These are phyloP conservation scores for Geotrupes spiniger DNA, from an alignment of 2,888 invertebrate species.

Conservation along the genomic window DNA sequence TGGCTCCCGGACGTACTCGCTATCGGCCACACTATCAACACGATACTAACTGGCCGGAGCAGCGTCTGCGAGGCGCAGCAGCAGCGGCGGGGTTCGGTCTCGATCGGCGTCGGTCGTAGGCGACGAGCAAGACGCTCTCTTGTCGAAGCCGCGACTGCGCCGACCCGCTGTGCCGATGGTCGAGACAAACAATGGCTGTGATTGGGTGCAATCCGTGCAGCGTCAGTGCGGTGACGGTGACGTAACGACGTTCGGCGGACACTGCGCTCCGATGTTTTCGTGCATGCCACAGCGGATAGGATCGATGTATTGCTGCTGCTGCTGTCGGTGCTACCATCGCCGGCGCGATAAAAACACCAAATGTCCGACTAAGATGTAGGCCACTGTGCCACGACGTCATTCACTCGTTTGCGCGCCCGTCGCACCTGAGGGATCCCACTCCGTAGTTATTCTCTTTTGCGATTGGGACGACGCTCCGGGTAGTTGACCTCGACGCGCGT, in stretches of 20 bases:
- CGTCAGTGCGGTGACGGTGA: conserved; percentile 45
- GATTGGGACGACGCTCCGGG: not conserved
- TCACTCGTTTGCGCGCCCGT: conserved; percentile 3
- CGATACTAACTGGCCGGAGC: conserved; percentile 59
- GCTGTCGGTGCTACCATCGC: conserved; percentile 2
- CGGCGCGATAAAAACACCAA: conserved; percentile 4
- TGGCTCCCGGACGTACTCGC: conserved; percentile 60
- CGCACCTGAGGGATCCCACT: conserved; percentile 1
- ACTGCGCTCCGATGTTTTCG: conserved; percentile 16
- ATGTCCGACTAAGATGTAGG: conserved; percentile 16
- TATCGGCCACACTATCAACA: conserved; percentile 65
- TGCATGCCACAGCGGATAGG: conserved; percentile 1
- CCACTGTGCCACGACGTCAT: conserved; percentile 16
- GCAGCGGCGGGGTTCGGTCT: conserved; percentile 41
- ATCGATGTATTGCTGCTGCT: not conserved
- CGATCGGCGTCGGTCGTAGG: conserved; percentile 49
- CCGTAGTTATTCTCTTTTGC: not conserved
- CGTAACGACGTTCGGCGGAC: conserved; percentile 22
- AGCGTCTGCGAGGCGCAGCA: conserved; percentile 43
- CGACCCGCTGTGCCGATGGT: conserved; percentile 37
- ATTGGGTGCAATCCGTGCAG: conserved; percentile 52
- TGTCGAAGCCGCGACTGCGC: conserved; percentile 44
- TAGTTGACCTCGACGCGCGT: not conserved
- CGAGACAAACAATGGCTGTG: conserved; percentile 49
- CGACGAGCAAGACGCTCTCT: conserved; percentile 44